Evolutionary conservation across 2,888 invertebrate genomes (phyloP), one percentile per base, ranked within the genome.

Genomic region (Polyommatus iphigenia): DNA sequence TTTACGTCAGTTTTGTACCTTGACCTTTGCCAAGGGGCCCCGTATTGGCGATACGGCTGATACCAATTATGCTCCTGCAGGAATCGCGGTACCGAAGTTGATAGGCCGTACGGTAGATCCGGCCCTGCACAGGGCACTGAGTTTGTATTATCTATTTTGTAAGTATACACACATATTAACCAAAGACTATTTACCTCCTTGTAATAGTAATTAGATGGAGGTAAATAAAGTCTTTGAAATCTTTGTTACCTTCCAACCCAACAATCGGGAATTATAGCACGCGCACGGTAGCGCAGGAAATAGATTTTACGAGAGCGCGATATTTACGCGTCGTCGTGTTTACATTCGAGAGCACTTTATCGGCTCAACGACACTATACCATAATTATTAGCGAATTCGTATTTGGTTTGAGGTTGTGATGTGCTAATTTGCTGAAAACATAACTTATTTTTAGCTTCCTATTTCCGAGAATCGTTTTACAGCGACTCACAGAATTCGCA

Each of bases 251-350:
- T 54, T 46, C 46, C 46, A 54, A 18, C 18, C 54, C 54, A 18
- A 54, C 54, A 54, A 87, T 85, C 85, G 83, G 83, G 83, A 86
- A 86, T n/a, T n/a, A n/a, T 88, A 88, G 86, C 87, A 85, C 85
- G 85, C 84, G 87, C 87, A 85, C 89, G 89, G 88, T 87, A 88
- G 87, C 84, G 88, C 89, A 87, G 88, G 91, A 93, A 93, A 93
- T 93, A 93, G 92, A 93, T 92, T 93, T 93, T 91, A 93, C 91
- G 93, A 92, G 90, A 88, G 90, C 87, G 89, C 89, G 90, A 90
- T 92, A 91, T 93, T 93, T 91, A 92, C 93, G 90, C 89, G 85
- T 54, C 18, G 54, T 54, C 13, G 54, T 93, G 93, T 93, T 93
- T 93, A 93, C 90, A 91, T 90, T 92, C 88, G 85, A 86, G 90